phyloP scores from a whole-genome alignment of 1,140 invertebrate species.

The Drosophila azteca region DNA sequence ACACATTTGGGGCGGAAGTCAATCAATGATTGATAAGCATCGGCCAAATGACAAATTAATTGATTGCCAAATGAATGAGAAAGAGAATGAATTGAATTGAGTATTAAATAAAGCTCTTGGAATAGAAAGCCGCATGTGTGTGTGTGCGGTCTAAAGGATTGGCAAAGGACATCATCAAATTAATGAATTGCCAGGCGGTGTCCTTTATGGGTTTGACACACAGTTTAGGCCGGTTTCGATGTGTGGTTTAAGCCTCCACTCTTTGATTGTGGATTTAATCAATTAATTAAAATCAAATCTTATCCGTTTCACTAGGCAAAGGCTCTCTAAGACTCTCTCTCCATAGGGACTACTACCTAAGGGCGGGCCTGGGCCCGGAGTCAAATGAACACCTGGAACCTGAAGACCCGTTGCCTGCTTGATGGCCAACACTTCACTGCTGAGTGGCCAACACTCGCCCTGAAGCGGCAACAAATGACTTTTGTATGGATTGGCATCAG shows the following conservation, averaged over 20 bases:
- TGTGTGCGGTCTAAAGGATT: conserved; percentile 54
- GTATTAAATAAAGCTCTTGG: conserved; percentile 42
- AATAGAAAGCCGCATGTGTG: background rate
- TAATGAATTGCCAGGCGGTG: conserved; percentile 45
- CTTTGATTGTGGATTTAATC: background rate
- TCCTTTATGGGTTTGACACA: too few species aligned
- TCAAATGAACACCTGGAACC: conserved; percentile 59
- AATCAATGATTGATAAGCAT: conserved; percentile 65
- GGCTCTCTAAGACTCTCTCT: background rate
- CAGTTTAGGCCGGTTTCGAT: too few species aligned
- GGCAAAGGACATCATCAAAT: conserved; percentile 30
- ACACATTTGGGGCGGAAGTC: conserved; percentile 40
- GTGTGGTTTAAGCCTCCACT: background rate
- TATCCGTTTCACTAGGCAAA: background rate
- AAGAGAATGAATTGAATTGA: background rate
- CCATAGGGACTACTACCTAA: conserved; percentile 26
- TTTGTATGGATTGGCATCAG: conserved; percentile 53
- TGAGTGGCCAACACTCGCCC: conserved; percentile 53
- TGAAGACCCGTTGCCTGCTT: background rate
- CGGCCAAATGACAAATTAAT: conserved; percentile 70
- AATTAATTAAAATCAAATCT: conserved; percentile 25
- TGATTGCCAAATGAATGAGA: conserved; percentile 51
- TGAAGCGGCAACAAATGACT: conserved; percentile 50
- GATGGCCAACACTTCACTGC: conserved; percentile 47
- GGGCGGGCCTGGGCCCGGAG: too few species aligned